Base-by-base conservation (phyloP, 2,797 vertebrate genomes). In the Phrynocephalus forsythii region DNA sequence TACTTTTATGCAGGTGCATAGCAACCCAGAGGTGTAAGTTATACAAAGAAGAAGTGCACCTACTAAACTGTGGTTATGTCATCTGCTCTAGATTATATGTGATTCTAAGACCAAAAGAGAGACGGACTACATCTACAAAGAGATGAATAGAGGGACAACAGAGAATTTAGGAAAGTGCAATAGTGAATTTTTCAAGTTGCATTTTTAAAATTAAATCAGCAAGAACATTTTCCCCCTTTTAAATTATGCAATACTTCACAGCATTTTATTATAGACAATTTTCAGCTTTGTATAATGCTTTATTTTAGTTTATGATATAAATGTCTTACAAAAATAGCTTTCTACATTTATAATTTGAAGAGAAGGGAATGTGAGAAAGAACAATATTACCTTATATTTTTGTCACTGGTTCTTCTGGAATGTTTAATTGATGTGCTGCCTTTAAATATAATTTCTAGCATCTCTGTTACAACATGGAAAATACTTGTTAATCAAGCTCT, bases 391-490 rank as follows among this genome's bases (percentile, higher is more conserved):
- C 26, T 30, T 50, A n/a, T 6, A 33, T 5, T 56, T 86, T 89
- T 5, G 10, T 56, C 60, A 86, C 33, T 18, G 76, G 33, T 48
- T 68, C 24, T 71, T 86, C 66, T 80, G 20, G 44, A 56, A 78
- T 48, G 26, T 52, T 81, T 56, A 81, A 67, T 10, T 76, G 69
- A 85, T 68, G 24, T 52, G 84, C n/a, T 72, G 26, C 26, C 15
- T 87, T 38, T 82, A 0, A 79, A 76, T 26, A 86, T 15, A 6
- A 9, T 33, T 83, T 66, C 88, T 30, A 68, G 85, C 0, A 75
- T 79, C 83, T 88, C 67, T 79, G 15, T 86, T 3, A 86, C 20
- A 48, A 56, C 13, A 73, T 60, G 73, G 15, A 90, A 91, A 91
- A 76, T 0, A 0, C 78, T 86, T 86, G 81, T 22, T 88, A 81